Evolutionary conservation across 2,888 invertebrate species (phyloP).

Genomic region (Trichogramma evanescens): DNA sequence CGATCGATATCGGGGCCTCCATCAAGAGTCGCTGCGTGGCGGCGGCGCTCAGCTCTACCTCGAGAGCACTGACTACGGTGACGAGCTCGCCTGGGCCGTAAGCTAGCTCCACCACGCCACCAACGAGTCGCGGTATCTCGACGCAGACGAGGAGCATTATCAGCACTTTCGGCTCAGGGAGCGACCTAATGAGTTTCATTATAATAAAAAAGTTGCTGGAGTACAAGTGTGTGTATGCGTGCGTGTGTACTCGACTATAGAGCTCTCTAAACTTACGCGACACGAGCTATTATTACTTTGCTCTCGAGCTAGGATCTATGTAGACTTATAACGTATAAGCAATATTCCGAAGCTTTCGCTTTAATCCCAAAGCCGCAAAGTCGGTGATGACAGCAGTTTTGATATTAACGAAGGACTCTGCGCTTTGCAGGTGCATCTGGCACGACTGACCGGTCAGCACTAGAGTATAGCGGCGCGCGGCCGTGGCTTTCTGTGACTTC

Average conservation of each 20-base stretch:
- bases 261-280: background rate
- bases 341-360: no score
- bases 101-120: conserved; percentile 54
- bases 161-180: conserved; percentile 48
- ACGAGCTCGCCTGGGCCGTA: conserved; percentile 55
- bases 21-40: conserved; percentile 47
- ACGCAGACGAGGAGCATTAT: conserved; percentile 50
- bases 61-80: conserved; percentile 52
- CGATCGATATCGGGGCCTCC: conserved; percentile 48
- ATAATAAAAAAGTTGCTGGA: conserved; percentile 54
- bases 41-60: conserved; percentile 48
- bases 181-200: conserved; percentile 51
- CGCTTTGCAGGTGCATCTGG: conserved; percentile 46
- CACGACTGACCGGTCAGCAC: conserved; percentile 45
- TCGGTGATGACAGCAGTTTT: background rate
- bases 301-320: no score
- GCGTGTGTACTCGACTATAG: background rate
- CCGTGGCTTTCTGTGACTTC: conserved; percentile 50
- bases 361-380: no score
- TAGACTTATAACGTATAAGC: no score
- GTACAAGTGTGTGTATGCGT: conserved; percentile 42
- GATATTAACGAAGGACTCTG: background rate
- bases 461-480: conserved; percentile 46
- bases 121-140: conserved; percentile 46
- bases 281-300: no score